A percentile compares a stretch with the other conserved stretches of the same genome.
These are phyloP conservation scores for Thalassoma bifasciatum DNA, from an alignment of 2,113 vertebrate genomes.

Conservation along the genomic window DNA sequence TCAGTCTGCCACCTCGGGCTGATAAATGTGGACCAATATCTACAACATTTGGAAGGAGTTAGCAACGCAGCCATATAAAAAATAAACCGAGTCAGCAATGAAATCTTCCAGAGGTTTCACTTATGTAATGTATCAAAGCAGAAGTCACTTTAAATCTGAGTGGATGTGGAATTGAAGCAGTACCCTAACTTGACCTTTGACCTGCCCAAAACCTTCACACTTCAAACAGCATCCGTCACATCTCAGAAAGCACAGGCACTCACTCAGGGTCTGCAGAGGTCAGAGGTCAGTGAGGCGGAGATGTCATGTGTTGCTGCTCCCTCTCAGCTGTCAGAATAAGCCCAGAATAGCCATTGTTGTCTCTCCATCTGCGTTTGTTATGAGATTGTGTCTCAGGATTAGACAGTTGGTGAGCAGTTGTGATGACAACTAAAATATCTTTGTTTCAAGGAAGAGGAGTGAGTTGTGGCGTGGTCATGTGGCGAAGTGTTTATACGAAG, in stretches of 20 bases:
- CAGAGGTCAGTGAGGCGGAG: constrained; percentile 1
- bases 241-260: neutral
- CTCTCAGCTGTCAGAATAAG: constrained; percentile 41
- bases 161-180: neutral
- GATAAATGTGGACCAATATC: neutral
- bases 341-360: constrained; percentile 53
- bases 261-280: constrained; percentile 17
- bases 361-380: constrained; percentile 7
- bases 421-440: constrained; percentile 63
- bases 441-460: constrained; percentile 44
- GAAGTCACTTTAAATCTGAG: neutral
- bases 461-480: constrained; percentile 11
- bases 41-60: neutral
- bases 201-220: constrained; percentile 3
- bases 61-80: too few species aligned
- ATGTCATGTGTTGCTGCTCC: constrained; percentile 15
- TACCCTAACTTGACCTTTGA: constrained; percentile 1
- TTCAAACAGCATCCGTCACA: neutral
- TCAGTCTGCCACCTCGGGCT: neutral
- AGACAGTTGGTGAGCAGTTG: constrained; percentile 16
- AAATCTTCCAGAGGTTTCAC: too few species aligned
- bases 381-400: constrained; percentile 25
- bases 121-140: neutral
- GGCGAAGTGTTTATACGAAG: constrained; percentile 55
- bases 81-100: too few species aligned